Evolutionary conservation across 2,797 vertebrate species (phyloP).

Genomic region (Channa striata): DNA sequence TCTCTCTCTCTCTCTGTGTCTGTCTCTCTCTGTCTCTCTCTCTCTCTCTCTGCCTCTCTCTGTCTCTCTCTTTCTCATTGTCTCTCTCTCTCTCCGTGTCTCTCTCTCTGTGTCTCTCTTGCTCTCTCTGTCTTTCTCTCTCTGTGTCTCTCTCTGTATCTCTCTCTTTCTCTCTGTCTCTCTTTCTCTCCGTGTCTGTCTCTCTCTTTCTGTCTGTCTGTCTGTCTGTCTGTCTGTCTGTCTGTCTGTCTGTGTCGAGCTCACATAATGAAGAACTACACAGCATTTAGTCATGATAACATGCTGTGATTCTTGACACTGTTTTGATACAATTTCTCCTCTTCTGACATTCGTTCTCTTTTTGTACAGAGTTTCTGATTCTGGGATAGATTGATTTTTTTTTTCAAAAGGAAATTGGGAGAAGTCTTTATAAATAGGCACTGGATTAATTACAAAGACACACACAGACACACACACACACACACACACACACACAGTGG

Average conservation of each 20-base stretch:
- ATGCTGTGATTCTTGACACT: constrained; percentile 24
- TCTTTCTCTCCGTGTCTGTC: background rate
- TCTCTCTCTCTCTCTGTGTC: no score
- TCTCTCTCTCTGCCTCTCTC: no score
- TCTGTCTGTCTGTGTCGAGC: constrained; percentile 47
- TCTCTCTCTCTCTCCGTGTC: no score
- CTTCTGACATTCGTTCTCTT: background rate
- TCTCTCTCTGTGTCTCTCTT: no score
- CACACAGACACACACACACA: background rate
- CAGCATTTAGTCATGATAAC: constrained; percentile 27
- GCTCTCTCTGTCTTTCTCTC: no score
- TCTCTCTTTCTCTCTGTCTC: no score
- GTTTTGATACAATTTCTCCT: constrained; percentile 24
- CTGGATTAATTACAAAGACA: background rate
- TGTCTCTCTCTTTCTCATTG: no score
- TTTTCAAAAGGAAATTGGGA: background rate
- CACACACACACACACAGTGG: constrained; percentile 17
- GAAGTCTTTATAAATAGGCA: background rate
- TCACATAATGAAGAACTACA: constrained; percentile 54
- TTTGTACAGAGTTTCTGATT: background rate
- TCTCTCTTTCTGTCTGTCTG: constrained; percentile 26
- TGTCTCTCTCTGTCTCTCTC: no score
- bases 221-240: constrained; percentile 33
- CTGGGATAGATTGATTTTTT: background rate
- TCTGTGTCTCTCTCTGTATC: no score